Evolutionary conservation across 2,113 vertebrate genomes (phyloP), one percentile per base, ranked within the genome.

Genomic region (Marmota flaviventris): DNA sequence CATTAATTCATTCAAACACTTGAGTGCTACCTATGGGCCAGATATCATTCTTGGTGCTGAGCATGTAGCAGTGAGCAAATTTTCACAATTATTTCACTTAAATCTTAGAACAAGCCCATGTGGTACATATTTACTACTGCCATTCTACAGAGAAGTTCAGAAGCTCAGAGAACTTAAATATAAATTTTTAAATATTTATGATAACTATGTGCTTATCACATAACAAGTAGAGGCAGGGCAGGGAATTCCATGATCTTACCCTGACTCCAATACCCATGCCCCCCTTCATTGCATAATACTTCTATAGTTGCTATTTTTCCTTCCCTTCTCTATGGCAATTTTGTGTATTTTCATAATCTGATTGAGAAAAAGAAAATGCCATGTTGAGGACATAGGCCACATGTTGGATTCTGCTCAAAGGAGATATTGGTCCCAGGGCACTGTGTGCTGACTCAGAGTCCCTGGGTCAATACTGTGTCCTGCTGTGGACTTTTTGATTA

Each of bases 51-150:
- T 53, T 32, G 29, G 29, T 67, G 4, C 37, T 82, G 58, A 25
- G 16, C 34, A 79, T 61, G 39, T 9, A 82, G 2, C 87, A 70
- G 12, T 91, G 48, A 27, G n/a, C n/a, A 37, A 56, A 51, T 82
- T 76, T 96, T 89, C 39, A 72, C 17, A 56, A 76, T 91, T 76
- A 67, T 67, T 32, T 93, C 61, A 45, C 53, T 51, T 83, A 76
- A 63, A 83, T 92, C 42, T 94, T 39, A 73, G 32, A 70, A 72
- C 13, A 85, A 85, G 13, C 32, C 2, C 67, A 2, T 45, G 4
- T 70, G 22, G 37, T 51, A 85, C 39, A 25, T 63, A 56, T 76
- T 70, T 87, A 61, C 58, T 72, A 88, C 34, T n/a, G 27, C 29
- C 24, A 95, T 45, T 88, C 63, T 61, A 42, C 45, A 20, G 10